Conservation (phyloP, 2,797 vertebrate species). For the Malurus leucopterus region DNA sequence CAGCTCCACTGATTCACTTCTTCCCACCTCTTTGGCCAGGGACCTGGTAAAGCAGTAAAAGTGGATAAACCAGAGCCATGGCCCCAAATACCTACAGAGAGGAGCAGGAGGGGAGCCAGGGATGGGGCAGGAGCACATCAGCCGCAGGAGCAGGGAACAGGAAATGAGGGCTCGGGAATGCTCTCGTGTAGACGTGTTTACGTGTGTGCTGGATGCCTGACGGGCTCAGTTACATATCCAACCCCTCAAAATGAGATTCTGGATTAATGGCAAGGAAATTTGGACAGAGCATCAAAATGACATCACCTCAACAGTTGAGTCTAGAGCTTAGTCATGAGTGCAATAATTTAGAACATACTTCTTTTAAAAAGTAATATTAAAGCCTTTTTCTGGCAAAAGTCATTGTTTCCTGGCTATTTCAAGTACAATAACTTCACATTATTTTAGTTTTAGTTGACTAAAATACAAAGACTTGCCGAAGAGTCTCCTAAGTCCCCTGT, state of each 20-base stretch:
- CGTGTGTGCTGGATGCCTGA: not conserved
- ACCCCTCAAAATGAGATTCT: not conserved
- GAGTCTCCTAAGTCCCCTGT: not conserved
- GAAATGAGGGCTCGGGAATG: not conserved
- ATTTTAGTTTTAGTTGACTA: slow-evolving; percentile 5
- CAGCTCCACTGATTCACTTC: not conserved
- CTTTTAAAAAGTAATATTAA: not conserved
- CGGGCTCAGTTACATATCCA: slow-evolving; percentile 1
- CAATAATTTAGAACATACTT: not conserved
- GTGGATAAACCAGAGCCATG: not conserved
- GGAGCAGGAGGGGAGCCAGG: not conserved
- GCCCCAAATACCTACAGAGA: not conserved
- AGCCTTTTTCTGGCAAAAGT: slow-evolving; percentile 31
- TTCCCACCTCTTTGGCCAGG: not conserved
- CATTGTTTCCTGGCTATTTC: slow-evolving; percentile 1
- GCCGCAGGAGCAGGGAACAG: not conserved
- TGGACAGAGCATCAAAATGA: slow-evolving; percentile 12
- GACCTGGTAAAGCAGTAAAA: not conserved
- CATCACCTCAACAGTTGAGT: slow-evolving; percentile 8
- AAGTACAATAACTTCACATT: not conserved
- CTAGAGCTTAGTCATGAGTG: slow-evolving; percentile 31
- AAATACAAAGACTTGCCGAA: slow-evolving; percentile 11
- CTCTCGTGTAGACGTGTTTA: not conserved
- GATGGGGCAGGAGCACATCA: not conserved
- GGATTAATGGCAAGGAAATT: not conserved